These are phyloP conservation scores for Emmelina monodactyla DNA, from an alignment of 2,888 invertebrate genomes.

Conservation along the genomic window DNA sequence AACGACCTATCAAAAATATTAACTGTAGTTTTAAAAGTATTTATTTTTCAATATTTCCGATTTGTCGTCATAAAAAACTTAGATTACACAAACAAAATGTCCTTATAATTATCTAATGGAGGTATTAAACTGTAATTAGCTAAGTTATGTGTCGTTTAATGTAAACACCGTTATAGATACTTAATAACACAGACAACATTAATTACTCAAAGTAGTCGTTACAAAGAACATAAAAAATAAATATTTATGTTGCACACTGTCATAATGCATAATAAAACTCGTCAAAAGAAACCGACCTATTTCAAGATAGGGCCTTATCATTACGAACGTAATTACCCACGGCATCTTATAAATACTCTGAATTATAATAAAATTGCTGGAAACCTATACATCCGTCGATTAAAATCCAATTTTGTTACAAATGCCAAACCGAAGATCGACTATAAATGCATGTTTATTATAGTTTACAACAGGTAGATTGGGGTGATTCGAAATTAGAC, in stretches of 20 bases:
- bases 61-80: no score
- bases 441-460: constrained; percentile 16
- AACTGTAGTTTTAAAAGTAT: no score
- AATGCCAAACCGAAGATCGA: constrained; percentile 20
- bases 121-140: no score
- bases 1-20: no score
- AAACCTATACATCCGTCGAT: constrained; percentile 13
- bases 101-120: no score
- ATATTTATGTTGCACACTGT: not conserved
- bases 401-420: constrained; percentile 26
- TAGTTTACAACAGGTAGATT: constrained; percentile 20
- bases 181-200: no score
- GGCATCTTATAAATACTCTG: not conserved
- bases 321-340: not conserved
- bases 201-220: no score
- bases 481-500: constrained; percentile 22
- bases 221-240: not conserved
- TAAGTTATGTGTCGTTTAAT: no score
- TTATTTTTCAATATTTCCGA: no score
- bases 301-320: not conserved
- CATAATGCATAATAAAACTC: not conserved
- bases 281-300: not conserved
- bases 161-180: no score
- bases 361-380: constrained; percentile 29
- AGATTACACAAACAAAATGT: no score